These are phyloP conservation scores for Discoglossus pictus DNA, from an alignment of 2,797 vertebrate species.

Conservation along the genomic window DNA sequence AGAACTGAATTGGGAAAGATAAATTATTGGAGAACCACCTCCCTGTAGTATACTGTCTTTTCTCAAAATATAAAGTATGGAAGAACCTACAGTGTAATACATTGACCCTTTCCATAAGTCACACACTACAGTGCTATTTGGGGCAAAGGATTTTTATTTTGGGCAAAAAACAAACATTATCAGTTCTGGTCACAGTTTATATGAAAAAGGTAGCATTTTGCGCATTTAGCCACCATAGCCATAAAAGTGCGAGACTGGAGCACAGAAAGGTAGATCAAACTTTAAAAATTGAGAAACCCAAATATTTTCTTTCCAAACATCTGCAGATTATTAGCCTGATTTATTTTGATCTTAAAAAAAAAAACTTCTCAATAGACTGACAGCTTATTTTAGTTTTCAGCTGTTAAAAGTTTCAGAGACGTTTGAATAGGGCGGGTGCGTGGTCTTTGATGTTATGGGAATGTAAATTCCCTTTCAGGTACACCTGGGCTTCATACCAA, in stretches of 20 bases:
- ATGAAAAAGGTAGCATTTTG: conserved; percentile 36
- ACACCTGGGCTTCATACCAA: conserved; percentile 47
- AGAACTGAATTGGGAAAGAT: too few species aligned
- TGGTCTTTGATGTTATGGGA: conserved; percentile 59
- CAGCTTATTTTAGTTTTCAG: conserved; percentile 69
- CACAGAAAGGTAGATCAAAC: conserved; percentile 55
- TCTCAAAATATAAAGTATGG: too few species aligned
- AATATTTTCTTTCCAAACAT: conserved; percentile 72
- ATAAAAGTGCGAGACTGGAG: conserved; percentile 56
- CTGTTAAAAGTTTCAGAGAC: conserved; percentile 61
- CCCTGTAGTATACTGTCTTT: too few species aligned
- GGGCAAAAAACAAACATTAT: background rate
- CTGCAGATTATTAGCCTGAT: conserved; percentile 72
- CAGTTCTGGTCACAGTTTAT: conserved; percentile 27
- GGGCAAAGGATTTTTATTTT: too few species aligned
- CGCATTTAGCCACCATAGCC: conserved; percentile 50
- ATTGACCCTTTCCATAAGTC: too few species aligned
- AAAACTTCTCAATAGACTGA: conserved; percentile 60
- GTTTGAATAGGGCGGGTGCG: conserved; percentile 50
- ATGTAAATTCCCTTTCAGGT: conserved; percentile 48
- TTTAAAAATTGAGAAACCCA: conserved; percentile 63
- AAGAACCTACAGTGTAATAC: too few species aligned
- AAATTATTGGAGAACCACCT: too few species aligned
- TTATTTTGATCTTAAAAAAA: conserved; percentile 71
- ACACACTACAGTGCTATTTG: too few species aligned